Percentiles rank a stretch among this genome's conserved stretches.
Evolutionary conservation across 2,888 invertebrate species (phyloP).

Genomic region (Rhagonycha fulva): DNA sequence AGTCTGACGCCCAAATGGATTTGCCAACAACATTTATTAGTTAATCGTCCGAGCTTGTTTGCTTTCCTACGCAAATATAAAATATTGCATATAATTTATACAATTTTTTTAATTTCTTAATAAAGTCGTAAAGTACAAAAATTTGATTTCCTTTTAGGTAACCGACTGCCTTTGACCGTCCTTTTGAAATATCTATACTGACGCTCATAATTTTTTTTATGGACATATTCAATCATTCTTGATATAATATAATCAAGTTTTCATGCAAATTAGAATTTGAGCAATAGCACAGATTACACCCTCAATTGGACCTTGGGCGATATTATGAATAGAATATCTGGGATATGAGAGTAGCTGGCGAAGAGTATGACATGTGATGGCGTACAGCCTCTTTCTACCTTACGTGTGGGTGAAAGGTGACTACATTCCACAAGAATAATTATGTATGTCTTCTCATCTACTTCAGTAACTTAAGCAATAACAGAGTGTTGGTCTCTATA

Average conservation of each 20-base stretch:
- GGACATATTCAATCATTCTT: not conserved
- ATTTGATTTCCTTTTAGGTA: not conserved
- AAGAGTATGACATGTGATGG: constrained; percentile 44
- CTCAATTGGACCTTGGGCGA: not conserved
- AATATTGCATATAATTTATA: not conserved
- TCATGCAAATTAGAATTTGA: not conserved
- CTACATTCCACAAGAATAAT: constrained; percentile 45
- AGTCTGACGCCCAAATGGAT: not conserved
- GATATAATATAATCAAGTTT: not conserved
- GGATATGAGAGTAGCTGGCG: constrained; percentile 19
- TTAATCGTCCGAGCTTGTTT: not conserved
- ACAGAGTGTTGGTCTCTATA: constrained; percentile 8
- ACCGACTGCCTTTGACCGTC: not conserved
- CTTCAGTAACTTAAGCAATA: constrained; percentile 25
- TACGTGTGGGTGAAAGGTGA: constrained; percentile 49
- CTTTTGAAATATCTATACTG: not conserved
- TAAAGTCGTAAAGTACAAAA: not conserved
- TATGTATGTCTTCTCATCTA: constrained; percentile 33
- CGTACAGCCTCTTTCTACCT: constrained; percentile 30
- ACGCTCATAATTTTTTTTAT: not conserved
- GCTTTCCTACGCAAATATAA: not conserved
- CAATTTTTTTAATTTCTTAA: not conserved
- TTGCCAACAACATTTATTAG: not conserved
- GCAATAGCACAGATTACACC: not conserved
- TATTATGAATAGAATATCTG: constrained; percentile 15